These are phyloP conservation scores for Andinoacara biseriatus DNA, from an alignment of 2,113 vertebrate genomes.

Conservation along the genomic window DNA sequence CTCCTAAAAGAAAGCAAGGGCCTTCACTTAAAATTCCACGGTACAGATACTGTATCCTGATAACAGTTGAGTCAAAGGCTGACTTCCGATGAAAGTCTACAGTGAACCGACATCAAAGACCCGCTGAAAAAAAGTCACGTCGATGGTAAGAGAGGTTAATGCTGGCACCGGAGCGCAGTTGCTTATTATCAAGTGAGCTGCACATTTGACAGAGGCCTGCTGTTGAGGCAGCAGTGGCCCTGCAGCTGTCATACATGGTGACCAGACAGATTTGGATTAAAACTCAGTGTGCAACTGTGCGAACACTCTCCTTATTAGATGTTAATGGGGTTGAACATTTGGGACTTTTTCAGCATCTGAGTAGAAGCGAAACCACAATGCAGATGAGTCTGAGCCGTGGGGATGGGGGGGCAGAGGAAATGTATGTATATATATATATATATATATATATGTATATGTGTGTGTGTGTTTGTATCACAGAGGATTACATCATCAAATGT, in stretches of 20 bases:
- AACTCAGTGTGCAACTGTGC: conserved; percentile 20
- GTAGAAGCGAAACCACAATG: conserved; percentile 12
- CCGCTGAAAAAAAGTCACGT: conserved; percentile 48
- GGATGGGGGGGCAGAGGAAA: background rate
- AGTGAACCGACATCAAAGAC: conserved; percentile 47
- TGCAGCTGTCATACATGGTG: conserved; percentile 32
- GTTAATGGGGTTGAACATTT: conserved; percentile 34
- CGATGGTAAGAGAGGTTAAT: conserved; percentile 74
- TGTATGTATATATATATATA: too few species aligned
- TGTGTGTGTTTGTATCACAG: too few species aligned
- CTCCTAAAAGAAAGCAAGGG: conserved; percentile 48
- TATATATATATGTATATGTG: too few species aligned
- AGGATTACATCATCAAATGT: conserved; percentile 18
- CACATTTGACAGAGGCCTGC: conserved; percentile 38
- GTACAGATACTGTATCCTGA: conserved; percentile 58
- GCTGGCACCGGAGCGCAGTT: conserved; percentile 45
- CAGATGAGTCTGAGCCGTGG: background rate
- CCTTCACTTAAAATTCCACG: conserved; percentile 60
- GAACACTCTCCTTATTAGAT: conserved; percentile 18
- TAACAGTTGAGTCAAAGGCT: conserved; percentile 60
- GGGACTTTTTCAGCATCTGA: conserved; percentile 12
- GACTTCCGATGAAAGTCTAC: conserved; percentile 55
- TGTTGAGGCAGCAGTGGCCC: conserved; percentile 34
- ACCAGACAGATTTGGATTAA: conserved; percentile 50
- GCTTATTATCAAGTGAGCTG: conserved; percentile 63